A percentile compares a stretch with the other conserved stretches of the same genome.
These are phyloP conservation scores for Meloidogyne chitwoodi DNA, from an alignment of 1,140 invertebrate species.

Conservation along the genomic window DNA sequence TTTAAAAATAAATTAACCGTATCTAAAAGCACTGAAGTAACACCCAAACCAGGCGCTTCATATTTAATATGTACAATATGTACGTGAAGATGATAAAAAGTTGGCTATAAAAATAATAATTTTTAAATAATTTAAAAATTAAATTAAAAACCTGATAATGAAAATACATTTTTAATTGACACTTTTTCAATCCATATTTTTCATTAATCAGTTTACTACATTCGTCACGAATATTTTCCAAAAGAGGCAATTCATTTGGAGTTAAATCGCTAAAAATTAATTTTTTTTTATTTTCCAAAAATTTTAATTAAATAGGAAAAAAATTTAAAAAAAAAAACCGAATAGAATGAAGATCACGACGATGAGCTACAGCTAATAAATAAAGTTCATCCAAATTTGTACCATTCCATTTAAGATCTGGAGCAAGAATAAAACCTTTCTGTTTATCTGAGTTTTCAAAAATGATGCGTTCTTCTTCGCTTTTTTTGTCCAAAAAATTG, in stretches of 20 bases:
- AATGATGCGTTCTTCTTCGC: conserved; percentile 79
- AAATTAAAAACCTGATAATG: conserved; percentile 73
- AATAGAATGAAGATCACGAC: conserved; percentile 74
- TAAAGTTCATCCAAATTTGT: conserved; percentile 75
- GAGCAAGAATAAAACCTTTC: conserved; percentile 79
- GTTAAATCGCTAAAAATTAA: conserved; percentile 41
- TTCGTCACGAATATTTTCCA: conserved; percentile 44
- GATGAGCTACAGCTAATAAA: conserved; percentile 74
- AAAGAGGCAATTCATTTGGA: conserved; percentile 29
- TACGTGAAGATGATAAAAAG: conserved; percentile 91
- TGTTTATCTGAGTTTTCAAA: conserved; percentile 75
- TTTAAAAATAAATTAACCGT: neutral
- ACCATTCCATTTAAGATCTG: conserved; percentile 79
- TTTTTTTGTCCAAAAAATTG: conserved; percentile 88
- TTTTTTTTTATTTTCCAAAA: neutral
- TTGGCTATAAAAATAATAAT: conserved; percentile 68
- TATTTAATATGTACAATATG: conserved; percentile 78
- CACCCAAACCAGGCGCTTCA: conserved; percentile 62
- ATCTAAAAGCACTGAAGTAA: conserved; percentile 67
- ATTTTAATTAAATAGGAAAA: neutral
- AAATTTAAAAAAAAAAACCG: conserved; percentile 24
- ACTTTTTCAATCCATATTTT: conserved; percentile 32
- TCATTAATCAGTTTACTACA: conserved; percentile 25
- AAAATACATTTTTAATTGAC: conserved; percentile 69
- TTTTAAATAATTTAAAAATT: neutral